A percentile compares a stretch with the other conserved stretches of the same genome.
These are phyloP conservation scores for Aeoliscus strigatus DNA, from an alignment of 2,797 vertebrate species.

Conservation along the genomic window DNA sequence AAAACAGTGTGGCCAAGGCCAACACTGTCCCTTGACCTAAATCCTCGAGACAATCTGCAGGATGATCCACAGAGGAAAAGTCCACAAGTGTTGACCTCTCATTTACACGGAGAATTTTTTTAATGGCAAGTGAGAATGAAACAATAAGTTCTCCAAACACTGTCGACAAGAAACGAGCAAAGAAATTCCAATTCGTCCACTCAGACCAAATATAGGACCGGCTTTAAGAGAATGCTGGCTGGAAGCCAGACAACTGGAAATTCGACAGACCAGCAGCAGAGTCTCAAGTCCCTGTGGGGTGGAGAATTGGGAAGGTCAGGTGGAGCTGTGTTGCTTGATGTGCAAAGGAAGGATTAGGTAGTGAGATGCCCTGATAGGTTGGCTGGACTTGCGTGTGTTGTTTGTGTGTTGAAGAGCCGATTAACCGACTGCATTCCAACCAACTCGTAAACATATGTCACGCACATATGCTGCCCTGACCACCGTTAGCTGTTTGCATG, in stretches of 20 bases:
- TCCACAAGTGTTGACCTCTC: no score
- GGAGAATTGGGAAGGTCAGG: constrained; percentile 25
- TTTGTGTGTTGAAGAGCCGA: constrained; percentile 56
- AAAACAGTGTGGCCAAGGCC: no score
- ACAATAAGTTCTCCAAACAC: background rate
- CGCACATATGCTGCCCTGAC: constrained; percentile 47
- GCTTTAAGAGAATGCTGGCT: background rate
- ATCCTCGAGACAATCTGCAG: no score
- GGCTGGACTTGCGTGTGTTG: constrained; percentile 31
- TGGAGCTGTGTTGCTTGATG: constrained; percentile 23
- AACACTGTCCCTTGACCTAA: no score
- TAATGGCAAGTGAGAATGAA: background rate
- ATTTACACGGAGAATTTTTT: background rate
- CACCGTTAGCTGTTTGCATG: constrained; percentile 29
- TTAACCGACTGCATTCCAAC: constrained; percentile 51
- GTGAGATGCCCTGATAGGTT: constrained; percentile 26
- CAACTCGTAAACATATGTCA: constrained; percentile 59
- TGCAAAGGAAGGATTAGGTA: constrained; percentile 51
- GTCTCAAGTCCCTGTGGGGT: background rate
- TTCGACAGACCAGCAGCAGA: background rate
- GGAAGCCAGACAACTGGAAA: background rate
- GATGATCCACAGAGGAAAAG: no score
- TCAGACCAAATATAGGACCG: background rate
- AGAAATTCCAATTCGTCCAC: background rate
- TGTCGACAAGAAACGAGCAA: constrained; percentile 1